Conservation (phyloP, 2,797 vertebrate species). For the Chloroceryle amazona region DNA sequence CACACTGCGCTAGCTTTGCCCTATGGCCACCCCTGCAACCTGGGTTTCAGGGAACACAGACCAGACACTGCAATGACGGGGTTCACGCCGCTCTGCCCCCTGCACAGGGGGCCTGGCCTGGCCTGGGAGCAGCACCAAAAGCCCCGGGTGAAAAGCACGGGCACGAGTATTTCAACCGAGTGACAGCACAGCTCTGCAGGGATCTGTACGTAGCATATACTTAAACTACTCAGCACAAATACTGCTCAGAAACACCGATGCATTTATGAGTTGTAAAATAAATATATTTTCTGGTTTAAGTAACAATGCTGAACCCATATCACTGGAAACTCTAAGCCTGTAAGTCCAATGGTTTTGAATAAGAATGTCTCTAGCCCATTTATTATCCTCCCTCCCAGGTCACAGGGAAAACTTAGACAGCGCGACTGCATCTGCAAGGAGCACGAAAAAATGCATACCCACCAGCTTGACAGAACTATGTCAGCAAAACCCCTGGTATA, state of each 20-base stretch:
- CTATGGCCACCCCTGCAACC: fast-evolving
- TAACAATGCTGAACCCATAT: background rate
- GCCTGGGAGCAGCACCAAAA: background rate
- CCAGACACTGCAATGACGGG: background rate
- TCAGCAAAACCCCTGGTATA: background rate
- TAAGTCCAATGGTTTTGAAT: background rate
- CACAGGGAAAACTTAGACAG: background rate
- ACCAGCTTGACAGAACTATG: background rate
- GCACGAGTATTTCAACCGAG: background rate
- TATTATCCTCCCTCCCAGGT: background rate
- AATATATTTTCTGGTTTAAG: background rate
- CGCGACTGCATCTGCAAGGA: background rate
- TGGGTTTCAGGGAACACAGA: background rate
- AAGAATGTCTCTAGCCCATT: background rate
- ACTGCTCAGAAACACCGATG: background rate
- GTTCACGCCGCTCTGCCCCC: fast-evolving
- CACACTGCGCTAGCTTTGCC: background rate
- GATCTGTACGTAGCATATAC: background rate
- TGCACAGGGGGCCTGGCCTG: background rate
- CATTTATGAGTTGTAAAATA: background rate
- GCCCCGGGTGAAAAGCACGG: background rate
- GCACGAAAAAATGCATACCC: background rate
- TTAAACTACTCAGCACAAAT: background rate
- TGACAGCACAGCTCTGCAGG: background rate
- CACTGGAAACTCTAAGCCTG: background rate